phyloP scores from a whole-genome alignment of 2,888 invertebrate species.

The Lasioglossum zephyrum region DNA sequence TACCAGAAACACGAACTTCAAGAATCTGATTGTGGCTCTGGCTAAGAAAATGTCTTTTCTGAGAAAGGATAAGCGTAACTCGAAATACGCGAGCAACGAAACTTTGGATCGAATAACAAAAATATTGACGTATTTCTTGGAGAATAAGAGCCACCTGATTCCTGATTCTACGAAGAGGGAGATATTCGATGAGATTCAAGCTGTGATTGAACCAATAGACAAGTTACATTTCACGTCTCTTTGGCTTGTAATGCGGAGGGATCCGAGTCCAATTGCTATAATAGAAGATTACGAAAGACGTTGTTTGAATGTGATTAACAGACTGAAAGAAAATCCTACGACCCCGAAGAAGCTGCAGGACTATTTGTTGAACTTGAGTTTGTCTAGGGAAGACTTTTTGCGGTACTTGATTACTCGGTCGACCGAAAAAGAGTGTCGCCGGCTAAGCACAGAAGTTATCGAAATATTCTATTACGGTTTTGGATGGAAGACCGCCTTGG shows the following conservation, averaged over 20 bases:
- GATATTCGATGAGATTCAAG: constrained; percentile 59
- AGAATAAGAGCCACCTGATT: constrained; percentile 14
- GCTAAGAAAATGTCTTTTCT: constrained; percentile 62
- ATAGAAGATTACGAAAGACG: constrained; percentile 75
- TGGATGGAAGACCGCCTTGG: constrained; percentile 66
- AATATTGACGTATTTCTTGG: constrained; percentile 59
- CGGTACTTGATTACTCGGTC: constrained; percentile 74
- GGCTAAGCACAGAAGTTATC: constrained; percentile 62
- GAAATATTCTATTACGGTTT: constrained; percentile 63
- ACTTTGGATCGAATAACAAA: constrained; percentile 59
- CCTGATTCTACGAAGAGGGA: constrained; percentile 17
- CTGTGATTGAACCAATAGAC: constrained; percentile 73
- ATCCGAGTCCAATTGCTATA: constrained; percentile 60
- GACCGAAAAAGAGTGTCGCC: constrained; percentile 72
- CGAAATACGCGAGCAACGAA: constrained; percentile 62
- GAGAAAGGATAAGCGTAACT: constrained; percentile 55
- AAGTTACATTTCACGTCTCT: constrained; percentile 66
- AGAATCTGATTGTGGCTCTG: constrained; percentile 56
- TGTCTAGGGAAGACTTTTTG: constrained; percentile 70
- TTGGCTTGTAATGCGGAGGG: constrained; percentile 39
- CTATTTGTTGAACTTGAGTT: constrained; percentile 47
- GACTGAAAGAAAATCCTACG: constrained; percentile 49
- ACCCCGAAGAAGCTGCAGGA: constrained; percentile 47
- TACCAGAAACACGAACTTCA: constrained; percentile 43
- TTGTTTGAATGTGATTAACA: constrained; percentile 66